Conservation (phyloP, 2,113 vertebrate genomes). For the Melierax canorus region DNA sequence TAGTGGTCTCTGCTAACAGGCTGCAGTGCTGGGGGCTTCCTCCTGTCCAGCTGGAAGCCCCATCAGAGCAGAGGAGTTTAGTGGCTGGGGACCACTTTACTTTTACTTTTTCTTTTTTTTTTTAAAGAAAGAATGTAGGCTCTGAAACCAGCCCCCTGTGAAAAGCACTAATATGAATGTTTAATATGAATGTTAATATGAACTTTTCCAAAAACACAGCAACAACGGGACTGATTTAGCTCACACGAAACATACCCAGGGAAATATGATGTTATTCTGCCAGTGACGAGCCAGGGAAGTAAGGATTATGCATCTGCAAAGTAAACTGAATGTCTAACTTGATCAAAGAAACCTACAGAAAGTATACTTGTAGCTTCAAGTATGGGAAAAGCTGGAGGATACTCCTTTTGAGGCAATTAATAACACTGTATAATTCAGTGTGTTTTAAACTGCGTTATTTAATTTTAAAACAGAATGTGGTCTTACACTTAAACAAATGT, state of each 20-base stretch:
- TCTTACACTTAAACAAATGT: not conserved
- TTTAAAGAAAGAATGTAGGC: not conserved
- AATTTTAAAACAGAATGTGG: not conserved
- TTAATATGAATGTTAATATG: not conserved
- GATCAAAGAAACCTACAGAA: not conserved
- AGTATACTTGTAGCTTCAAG: not conserved
- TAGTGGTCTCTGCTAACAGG: not conserved
- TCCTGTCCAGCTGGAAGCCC: not conserved
- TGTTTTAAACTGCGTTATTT: not conserved
- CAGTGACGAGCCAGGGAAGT: not conserved
- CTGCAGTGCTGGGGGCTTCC: not conserved
- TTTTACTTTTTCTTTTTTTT: not conserved
- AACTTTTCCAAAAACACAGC: not conserved
- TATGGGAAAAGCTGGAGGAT: not conserved
- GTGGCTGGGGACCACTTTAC: not conserved
- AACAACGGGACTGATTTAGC: not conserved
- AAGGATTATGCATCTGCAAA: not conserved
- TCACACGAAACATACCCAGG: not conserved
- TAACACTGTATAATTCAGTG: not conserved
- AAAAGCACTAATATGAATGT: not conserved
- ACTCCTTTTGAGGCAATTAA: not conserved
- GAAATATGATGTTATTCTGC: not conserved
- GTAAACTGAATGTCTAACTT: not conserved
- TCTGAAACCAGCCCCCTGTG: not conserved
- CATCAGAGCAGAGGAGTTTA: not conserved